Conservation (phyloP, 2,113 vertebrate genomes). For the Ascaphus truei region DNA sequence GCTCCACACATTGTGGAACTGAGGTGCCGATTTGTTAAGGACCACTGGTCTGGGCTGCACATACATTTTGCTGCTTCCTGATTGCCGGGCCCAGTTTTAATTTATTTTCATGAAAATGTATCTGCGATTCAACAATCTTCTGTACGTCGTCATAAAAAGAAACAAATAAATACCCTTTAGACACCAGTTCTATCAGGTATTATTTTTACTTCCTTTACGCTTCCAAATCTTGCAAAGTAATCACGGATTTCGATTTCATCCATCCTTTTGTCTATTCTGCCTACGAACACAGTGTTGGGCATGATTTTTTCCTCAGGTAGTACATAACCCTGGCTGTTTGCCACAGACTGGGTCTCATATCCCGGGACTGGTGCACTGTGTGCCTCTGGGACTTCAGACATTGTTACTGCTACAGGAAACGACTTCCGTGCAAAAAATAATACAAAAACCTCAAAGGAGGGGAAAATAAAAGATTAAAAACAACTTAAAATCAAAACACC, state of each 20-base stretch:
- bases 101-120: slow-evolving; percentile 87
- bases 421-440: no score
- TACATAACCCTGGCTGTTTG: slow-evolving; percentile 82
- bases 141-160: slow-evolving; percentile 67
- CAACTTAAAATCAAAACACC: no score
- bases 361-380: slow-evolving; percentile 39
- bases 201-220: slow-evolving; percentile 91
- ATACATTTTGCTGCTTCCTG: slow-evolving; percentile 78
- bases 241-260: slow-evolving; percentile 82
- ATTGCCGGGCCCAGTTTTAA: slow-evolving; percentile 95
- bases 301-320: slow-evolving; percentile 88
- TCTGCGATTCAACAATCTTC: slow-evolving; percentile 85
- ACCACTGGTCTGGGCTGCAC: slow-evolving; percentile 61
- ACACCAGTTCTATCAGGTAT: slow-evolving; percentile 88
- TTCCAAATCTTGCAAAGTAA: slow-evolving; percentile 78
- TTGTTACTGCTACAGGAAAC: no score
- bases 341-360: slow-evolving; percentile 49
- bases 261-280: slow-evolving; percentile 88
- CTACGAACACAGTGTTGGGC: slow-evolving; percentile 90
- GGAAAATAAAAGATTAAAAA: no score
- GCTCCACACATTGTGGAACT: slow-evolving; percentile 72
- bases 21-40: slow-evolving; percentile 66
- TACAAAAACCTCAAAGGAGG: no score
- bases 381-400: no score
- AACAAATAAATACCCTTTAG: slow-evolving; percentile 74